Evolutionary conservation across 2,888 invertebrate species (phyloP), one percentile per base, ranked within the genome.

Genomic region (Lepidonotus clava): DNA sequence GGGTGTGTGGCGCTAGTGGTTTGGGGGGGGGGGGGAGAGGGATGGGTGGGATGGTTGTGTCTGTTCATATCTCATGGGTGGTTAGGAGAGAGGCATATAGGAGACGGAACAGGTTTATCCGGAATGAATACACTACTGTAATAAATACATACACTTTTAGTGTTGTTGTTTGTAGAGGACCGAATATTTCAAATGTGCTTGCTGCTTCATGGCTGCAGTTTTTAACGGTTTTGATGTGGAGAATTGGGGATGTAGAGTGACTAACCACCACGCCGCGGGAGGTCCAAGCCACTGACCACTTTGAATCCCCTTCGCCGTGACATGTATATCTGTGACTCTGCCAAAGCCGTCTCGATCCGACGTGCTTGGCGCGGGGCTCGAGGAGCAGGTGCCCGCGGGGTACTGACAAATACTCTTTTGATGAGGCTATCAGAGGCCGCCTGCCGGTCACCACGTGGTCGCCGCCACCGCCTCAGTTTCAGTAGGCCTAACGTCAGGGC

Each of bases 371-470:
- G 11, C 28, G 61, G 28, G 11, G 4, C 2, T 24, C 61, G 5
- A 24, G n/a, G 24, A 32, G 61, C 61, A 61, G 61, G 61, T 61
- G 61, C 61, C 61, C 24, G 24, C 24, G n/a, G 61, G 61, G 28
- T 61, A 61, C 61, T 61, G 61, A 61, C 61, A 61, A 61, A 61
- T 61, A 61, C 61, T 61, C 61, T 61, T 61, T 61, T 61, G 61
- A 61, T 61, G 61, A 61, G 61, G 61, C 61, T 61, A 61, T 61
- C 61, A 61, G 61, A 61, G 61, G 28, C 11, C 28, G 28, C 61
- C 24, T 32, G 24, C 61, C 61, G 11, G n/a, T n/a, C 53, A 18
- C 53, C 53, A 53, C 6, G 28, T 24, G 28, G 24, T 24, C 61
- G 28, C 61, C 28, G 28, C 21, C 61, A 53, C 53, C n/a, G 21